Percentiles rank a stretch among this genome's conserved stretches.
Evolutionary conservation across 2,113 vertebrate species (phyloP).

Genomic region (Rhodinocichla rosea): DNA sequence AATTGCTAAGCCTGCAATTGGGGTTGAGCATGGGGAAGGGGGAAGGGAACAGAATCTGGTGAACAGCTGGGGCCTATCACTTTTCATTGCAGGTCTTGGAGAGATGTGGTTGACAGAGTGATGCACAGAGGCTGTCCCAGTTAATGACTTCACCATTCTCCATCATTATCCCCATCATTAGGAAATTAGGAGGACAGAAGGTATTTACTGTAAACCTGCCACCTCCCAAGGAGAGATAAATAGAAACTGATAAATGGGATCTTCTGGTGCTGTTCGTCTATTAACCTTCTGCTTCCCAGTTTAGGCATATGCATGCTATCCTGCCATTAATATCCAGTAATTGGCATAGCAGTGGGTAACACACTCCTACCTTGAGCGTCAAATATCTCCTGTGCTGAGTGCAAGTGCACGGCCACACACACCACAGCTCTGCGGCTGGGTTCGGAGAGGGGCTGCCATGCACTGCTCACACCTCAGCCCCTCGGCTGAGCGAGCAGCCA

Average conservation of each 20-base stretch:
- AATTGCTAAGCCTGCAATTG: slow-evolving; percentile 38
- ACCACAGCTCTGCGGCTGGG: background rate
- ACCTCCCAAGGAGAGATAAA: slow-evolving; percentile 99
- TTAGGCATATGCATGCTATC: slow-evolving; percentile 89
- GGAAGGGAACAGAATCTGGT: slow-evolving; percentile 65
- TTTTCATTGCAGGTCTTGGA: slow-evolving; percentile 91
- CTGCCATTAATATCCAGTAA: slow-evolving; percentile 95
- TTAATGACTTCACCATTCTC: slow-evolving; percentile 99
- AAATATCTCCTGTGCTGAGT: background rate
- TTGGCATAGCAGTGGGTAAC: slow-evolving; percentile 75
- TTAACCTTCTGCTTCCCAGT: slow-evolving; percentile 98
- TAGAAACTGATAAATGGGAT: slow-evolving; percentile 99
- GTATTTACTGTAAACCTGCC: slow-evolving; percentile 99
- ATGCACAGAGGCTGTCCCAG: slow-evolving; percentile 95
- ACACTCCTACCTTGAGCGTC: slow-evolving; percentile 51
- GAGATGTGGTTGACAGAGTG: slow-evolving; percentile 96
- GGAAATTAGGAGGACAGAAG: slow-evolving; percentile 99
- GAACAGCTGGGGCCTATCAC: slow-evolving; percentile 98
- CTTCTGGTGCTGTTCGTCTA: slow-evolving; percentile 90
- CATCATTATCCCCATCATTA: slow-evolving; percentile 99
- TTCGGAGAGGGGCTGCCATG: background rate
- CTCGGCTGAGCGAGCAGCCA: background rate
- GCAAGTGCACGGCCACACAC: background rate
- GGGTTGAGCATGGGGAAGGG: slow-evolving; percentile 43
- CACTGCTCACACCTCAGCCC: background rate